These are phyloP conservation scores for Rhopalosiphum maidis DNA, from an alignment of 1,140 invertebrate species.

Conservation along the genomic window DNA sequence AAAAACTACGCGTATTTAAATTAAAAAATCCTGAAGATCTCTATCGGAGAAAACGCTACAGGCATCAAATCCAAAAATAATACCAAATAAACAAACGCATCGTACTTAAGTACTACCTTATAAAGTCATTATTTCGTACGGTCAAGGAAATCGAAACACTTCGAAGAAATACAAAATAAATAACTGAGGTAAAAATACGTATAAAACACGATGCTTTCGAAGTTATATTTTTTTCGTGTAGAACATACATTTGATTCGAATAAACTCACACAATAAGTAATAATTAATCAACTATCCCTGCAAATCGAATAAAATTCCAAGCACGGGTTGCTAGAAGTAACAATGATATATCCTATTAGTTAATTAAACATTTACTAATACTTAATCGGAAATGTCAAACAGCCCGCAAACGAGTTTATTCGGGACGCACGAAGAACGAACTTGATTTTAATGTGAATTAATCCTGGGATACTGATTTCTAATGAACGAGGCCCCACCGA, in stretches of 20 bases:
- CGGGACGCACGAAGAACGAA: not conserved
- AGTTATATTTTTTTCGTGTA: not conserved
- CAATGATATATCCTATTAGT: constrained; percentile 12
- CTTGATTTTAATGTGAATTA: not conserved
- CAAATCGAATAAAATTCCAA: not conserved
- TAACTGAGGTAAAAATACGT: not conserved
- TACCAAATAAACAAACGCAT: no score
- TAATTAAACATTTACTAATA: constrained; percentile 17
- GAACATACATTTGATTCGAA: not conserved
- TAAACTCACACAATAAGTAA: not conserved
- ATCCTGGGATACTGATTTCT: not conserved
- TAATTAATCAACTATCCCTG: not conserved
- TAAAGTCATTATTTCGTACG: not conserved
- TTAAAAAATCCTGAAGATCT: not conserved
- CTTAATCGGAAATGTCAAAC: not conserved
- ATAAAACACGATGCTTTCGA: not conserved
- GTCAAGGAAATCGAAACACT: not conserved
- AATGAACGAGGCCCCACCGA: not conserved
- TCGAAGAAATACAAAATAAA: not conserved
- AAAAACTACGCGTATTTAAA: not conserved
- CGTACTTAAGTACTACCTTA: not conserved
- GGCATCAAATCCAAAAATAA: not conserved
- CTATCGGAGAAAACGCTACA: not conserved
- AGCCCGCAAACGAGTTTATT: not conserved
- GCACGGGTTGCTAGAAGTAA: not conserved